Evolutionary conservation across 2,888 invertebrate genomes (phyloP).

Genomic region (Mayetiola destructor): DNA sequence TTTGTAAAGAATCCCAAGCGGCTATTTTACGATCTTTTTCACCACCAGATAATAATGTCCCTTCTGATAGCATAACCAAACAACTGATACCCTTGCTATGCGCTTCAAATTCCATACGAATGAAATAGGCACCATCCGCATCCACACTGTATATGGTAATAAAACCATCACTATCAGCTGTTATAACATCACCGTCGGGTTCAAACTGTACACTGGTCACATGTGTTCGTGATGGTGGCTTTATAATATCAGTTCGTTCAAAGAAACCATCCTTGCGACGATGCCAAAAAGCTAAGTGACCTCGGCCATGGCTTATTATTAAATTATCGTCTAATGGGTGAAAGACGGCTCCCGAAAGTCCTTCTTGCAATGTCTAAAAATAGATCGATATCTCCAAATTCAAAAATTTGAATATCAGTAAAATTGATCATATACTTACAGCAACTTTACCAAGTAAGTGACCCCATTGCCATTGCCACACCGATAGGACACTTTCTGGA

Average conservation of each 20-base stretch:
- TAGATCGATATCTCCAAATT: neutral
- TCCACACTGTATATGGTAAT: slow-evolving; percentile 83
- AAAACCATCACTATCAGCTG: slow-evolving; percentile 82
- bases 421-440: slow-evolving; percentile 43
- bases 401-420: neutral
- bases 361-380: slow-evolving; percentile 72
- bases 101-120: slow-evolving; percentile 76
- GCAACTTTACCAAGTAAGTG: slow-evolving; percentile 86
- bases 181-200: slow-evolving; percentile 81
- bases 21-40: slow-evolving; percentile 81
- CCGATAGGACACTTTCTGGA: slow-evolving; percentile 75
- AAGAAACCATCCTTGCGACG: slow-evolving; percentile 81
- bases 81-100: slow-evolving; percentile 80
- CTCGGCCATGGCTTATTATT: slow-evolving; percentile 80
- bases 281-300: slow-evolving; percentile 87
- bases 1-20: slow-evolving; percentile 83
- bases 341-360: slow-evolving; percentile 75
- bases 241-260: slow-evolving; percentile 76
- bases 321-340: slow-evolving; percentile 84
- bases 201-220: slow-evolving; percentile 81
- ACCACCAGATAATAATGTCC: slow-evolving; percentile 77
- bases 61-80: slow-evolving; percentile 76
- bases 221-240: slow-evolving; percentile 73
- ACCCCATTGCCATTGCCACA: slow-evolving; percentile 94
- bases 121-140: slow-evolving; percentile 77